Evolutionary conservation across 2,888 invertebrate genomes (phyloP), one percentile per base, ranked within the genome.

Genomic region (Adelognathus sp.): DNA sequence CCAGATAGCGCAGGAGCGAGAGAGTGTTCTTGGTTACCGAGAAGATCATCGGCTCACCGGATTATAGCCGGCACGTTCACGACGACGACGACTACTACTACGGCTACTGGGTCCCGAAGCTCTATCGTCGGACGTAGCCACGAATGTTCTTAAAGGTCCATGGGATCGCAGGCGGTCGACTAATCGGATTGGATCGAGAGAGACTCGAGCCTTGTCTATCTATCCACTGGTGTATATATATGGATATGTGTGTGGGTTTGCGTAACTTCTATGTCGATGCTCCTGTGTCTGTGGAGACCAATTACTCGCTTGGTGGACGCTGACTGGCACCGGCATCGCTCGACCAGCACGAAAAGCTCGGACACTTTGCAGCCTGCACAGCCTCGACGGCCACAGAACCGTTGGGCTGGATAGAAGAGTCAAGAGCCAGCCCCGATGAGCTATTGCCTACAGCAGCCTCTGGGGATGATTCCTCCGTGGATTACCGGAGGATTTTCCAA

Each of bases 241-340:
- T 46, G 2, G 27, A 44, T 44, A 7, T 54, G 44, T 11, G 11
- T 21, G 39, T 60, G 16, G 16, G 24, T 18, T 44, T 60, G 46
- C 73, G 50, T 56, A 41, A 27, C 39, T 73, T 61, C 67, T 80
- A 76, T 44, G 81, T 70, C 66, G 78, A 81, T 56, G 61, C 63
- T 58, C 56, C 61, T 46, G 46, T 76, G 39, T 74, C 70, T 41
- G 64, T 56, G 79, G 63, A 77, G 85, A 82, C 81, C 80, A 85
- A 85, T 82, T 82, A 75, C 58, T 72, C 75, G 77, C 81, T 82
- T 81, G 81, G 79, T 54, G 81, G 80, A 66, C 58, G 66, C 76
- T 71, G 79, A 80, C 81, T 75, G 76, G 78, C 69, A 76, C 72
- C 46, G 71, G 71, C 36, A 61, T 70, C 71, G 69, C 75, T 79